Percentiles rank a stretch among this genome's conserved stretches.
Evolutionary conservation across 2,113 vertebrate genomes (phyloP).

Genomic region (Labrus mixtus): DNA sequence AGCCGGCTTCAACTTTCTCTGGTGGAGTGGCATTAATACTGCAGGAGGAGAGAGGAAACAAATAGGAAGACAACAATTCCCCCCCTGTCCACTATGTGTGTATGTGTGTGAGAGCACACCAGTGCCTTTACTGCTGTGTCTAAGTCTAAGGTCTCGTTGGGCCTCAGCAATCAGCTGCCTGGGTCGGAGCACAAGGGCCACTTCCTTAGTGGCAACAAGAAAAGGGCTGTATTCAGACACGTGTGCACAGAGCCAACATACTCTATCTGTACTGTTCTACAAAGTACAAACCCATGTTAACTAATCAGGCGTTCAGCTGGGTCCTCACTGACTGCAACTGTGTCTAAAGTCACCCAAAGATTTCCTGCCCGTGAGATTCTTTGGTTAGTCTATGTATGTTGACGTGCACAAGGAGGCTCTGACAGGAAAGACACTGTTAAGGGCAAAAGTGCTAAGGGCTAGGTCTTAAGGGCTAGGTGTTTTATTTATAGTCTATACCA

Average conservation of each 20-base stretch:
- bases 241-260: constrained; percentile 40
- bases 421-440: constrained; percentile 65
- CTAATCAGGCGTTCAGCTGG: constrained; percentile 76
- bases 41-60: constrained; percentile 78
- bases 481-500: constrained; percentile 68
- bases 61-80: constrained; percentile 78
- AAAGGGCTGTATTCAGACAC: constrained; percentile 69
- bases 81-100: constrained; percentile 64
- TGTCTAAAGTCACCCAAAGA: constrained; percentile 46
- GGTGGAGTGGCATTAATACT: constrained; percentile 81
- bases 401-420: constrained; percentile 37
- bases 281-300: constrained; percentile 51
- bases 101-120: background rate
- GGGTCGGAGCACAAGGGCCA: constrained; percentile 78
- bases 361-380: constrained; percentile 13
- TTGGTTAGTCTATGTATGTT: constrained; percentile 29
- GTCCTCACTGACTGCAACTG: constrained; percentile 43
- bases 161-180: constrained; percentile 70
- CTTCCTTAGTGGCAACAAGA: constrained; percentile 84
- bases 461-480: too few relatives aligned
- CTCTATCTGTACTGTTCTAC: constrained; percentile 30
- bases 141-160: constrained; percentile 70
- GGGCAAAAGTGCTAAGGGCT: constrained; percentile 57
- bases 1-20: constrained; percentile 74
- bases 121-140: constrained; percentile 63